Conservation (phyloP, 1,140 invertebrate species). For the Eupristina koningsbergeri region DNA sequence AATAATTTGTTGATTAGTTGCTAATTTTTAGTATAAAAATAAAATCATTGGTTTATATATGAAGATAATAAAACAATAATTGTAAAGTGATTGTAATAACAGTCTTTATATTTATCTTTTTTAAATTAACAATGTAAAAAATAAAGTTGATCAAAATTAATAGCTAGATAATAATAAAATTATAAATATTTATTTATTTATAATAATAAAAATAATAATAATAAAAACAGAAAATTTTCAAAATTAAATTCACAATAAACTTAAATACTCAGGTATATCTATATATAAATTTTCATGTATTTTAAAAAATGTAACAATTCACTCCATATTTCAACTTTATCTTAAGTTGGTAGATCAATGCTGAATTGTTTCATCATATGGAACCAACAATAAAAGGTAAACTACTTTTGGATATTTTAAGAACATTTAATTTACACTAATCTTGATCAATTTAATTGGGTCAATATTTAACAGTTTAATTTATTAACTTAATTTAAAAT, state of each 20-base stretch:
- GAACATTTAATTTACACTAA: conserved; percentile 8
- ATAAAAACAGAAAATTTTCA: neutral
- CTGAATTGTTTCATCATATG: neutral
- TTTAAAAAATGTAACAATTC: conserved; percentile 32
- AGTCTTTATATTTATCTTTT: no score
- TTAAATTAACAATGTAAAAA: no score
- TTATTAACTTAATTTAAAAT: neutral
- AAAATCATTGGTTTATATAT: no score
- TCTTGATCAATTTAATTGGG: conserved; percentile 27
- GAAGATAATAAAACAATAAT: no score
- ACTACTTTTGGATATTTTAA: conserved; percentile 38
- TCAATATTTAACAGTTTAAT: conserved; percentile 17
- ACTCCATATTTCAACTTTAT: conserved; percentile 13
- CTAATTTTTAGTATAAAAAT: no score
- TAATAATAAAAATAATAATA: no score
- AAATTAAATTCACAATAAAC: neutral
- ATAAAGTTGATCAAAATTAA: no score
- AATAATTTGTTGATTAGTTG: no score
- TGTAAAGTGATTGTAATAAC: no score
- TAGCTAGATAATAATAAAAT: no score
- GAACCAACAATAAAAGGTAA: conserved; percentile 37
- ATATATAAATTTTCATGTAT: no score
- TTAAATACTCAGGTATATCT: neutral
- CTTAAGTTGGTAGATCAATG: conserved; percentile 41
- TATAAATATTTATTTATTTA: no score